Evolutionary conservation across 2,113 vertebrate species (phyloP).

Genomic region (Bos javanicus): DNA sequence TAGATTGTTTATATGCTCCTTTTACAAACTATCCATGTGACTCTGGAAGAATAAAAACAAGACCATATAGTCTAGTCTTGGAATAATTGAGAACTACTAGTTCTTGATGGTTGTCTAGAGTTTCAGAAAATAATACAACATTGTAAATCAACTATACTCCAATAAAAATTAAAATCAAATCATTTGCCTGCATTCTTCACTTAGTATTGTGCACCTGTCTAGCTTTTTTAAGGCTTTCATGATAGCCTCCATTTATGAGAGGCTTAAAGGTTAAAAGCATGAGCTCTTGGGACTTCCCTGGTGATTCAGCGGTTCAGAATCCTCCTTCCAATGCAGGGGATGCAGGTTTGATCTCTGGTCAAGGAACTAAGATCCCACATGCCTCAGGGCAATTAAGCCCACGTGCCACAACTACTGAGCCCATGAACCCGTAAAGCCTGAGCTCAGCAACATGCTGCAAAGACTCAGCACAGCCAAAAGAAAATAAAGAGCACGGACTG

Average conservation of each 20-base stretch:
- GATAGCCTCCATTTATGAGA: not conserved
- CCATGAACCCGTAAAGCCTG: not conserved
- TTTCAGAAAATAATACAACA: not conserved
- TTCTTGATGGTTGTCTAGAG: not conserved
- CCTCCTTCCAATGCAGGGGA: not conserved
- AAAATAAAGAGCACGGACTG: not conserved
- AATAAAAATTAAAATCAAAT: not conserved
- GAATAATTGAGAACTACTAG: not conserved
- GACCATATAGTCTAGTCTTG: not conserved
- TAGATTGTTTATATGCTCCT: not conserved
- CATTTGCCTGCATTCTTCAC: not conserved
- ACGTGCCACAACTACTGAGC: not conserved
- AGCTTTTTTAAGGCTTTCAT: not conserved
- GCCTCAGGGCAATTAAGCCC: not conserved
- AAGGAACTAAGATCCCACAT: not conserved
- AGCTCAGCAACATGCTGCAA: not conserved
- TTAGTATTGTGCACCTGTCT: not conserved
- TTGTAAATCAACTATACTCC: not conserved
- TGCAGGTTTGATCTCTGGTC: not conserved
- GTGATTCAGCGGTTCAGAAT: not conserved
- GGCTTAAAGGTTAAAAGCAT: not conserved
- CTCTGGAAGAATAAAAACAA: conserved; percentile 20
- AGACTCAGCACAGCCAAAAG: not conserved
- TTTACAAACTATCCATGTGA: not conserved
- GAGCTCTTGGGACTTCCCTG: not conserved